Evolutionary conservation across 2,113 vertebrate genomes (phyloP).

Genomic region (Antigone vipio): DNA sequence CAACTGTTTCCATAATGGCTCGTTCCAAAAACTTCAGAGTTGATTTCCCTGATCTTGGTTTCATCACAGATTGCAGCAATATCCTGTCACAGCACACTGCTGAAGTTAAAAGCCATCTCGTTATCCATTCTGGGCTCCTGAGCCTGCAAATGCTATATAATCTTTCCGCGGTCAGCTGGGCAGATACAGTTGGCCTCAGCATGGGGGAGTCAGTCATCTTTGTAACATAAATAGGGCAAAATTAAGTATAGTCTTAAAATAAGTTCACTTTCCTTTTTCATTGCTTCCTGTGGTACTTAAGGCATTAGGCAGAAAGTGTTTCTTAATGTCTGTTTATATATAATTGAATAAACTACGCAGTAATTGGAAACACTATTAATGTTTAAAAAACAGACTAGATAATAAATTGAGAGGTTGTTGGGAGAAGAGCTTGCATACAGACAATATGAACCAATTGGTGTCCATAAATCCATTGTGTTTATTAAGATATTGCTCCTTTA

Average conservation of each 20-base stretch:
- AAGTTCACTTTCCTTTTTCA: neutral
- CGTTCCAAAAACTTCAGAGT: neutral
- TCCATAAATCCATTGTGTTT: neutral
- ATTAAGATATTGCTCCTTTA: neutral
- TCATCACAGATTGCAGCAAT: neutral
- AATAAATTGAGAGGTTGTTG: neutral
- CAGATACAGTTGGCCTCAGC: neutral
- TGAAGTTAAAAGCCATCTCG: neutral
- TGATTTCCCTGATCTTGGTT: neutral
- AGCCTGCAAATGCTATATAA: neutral
- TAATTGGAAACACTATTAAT: neutral
- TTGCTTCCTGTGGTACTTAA: neutral
- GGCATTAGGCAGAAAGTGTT: neutral
- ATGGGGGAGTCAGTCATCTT: neutral
- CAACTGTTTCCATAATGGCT: neutral
- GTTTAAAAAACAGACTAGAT: neutral
- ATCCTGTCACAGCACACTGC: neutral
- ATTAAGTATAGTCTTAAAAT: neutral
- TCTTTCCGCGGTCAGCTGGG: accelerated
- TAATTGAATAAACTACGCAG: neutral
- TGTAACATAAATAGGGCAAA: neutral
- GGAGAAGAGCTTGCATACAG: neutral
- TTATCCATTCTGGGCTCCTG: neutral
- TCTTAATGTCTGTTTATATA: neutral
- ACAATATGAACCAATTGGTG: neutral